Conservation (phyloP, 2,888 invertebrate species). For the Anorthoa munda region DNA sequence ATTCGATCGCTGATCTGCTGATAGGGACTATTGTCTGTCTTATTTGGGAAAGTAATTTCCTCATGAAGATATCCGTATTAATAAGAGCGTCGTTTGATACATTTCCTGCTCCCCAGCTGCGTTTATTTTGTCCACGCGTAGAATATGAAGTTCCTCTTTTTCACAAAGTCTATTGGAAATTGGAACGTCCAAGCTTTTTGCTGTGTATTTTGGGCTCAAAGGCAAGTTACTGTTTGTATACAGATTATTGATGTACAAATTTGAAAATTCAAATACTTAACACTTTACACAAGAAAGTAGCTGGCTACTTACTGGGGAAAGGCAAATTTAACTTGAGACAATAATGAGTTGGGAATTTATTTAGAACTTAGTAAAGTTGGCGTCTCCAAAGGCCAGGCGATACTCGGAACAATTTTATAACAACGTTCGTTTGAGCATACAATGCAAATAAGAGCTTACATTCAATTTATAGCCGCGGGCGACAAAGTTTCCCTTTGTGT, state of each 20-base stretch:
- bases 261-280: constrained; percentile 40
- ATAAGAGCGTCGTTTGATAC: constrained; percentile 35
- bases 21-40: constrained; percentile 62
- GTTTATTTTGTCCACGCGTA: constrained; percentile 26
- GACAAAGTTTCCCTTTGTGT: constrained; percentile 76
- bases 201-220: constrained; percentile 37
- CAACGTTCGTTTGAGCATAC: constrained; percentile 67
- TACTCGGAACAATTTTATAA: constrained; percentile 66
- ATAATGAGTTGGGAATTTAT: constrained; percentile 61
- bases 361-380: constrained; percentile 50
- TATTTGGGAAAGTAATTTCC: constrained; percentile 55
- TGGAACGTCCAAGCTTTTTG: constrained; percentile 25
- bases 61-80: constrained; percentile 45
- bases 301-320: constrained; percentile 18
- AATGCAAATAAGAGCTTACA: constrained; percentile 81
- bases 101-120: constrained; percentile 23
- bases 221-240: constrained; percentile 23
- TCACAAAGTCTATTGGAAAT: constrained; percentile 21
- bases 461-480: constrained; percentile 78
- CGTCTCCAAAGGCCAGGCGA: constrained; percentile 39
- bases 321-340: constrained; percentile 40
- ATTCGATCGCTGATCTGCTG: constrained; percentile 65
- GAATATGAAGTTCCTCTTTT: constrained; percentile 12
- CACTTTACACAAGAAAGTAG: constrained; percentile 35
- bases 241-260: constrained; percentile 25